Conservation (phyloP, 2,888 invertebrate species). For the Hermaeophaga mercurialis region DNA sequence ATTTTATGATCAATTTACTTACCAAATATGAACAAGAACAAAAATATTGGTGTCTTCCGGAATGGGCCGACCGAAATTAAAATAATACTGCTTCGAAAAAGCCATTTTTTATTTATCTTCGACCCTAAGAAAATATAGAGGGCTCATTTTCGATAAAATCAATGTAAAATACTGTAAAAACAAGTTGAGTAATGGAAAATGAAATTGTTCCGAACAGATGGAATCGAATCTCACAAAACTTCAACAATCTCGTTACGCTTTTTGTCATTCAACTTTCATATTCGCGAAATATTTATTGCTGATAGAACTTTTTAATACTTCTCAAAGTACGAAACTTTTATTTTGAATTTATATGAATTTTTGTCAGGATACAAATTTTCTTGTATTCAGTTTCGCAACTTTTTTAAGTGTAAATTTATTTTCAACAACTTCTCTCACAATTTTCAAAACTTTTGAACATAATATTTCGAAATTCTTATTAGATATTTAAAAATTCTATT, state of each 20-base stretch:
- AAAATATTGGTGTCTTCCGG: too few relatives aligned
- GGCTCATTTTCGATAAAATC: not conserved
- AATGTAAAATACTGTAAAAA: slow-evolving; percentile 7
- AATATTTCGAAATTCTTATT: too few relatives aligned
- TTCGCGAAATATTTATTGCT: slow-evolving; percentile 1
- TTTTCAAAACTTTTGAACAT: too few relatives aligned
- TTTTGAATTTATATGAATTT: not conserved
- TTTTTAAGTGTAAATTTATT: too few relatives aligned
- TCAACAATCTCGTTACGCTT: not conserved
- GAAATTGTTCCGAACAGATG: not conserved
- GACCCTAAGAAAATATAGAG: slow-evolving; percentile 5
- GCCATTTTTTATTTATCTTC: not conserved
- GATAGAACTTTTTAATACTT: not conserved
- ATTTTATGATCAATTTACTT: too few relatives aligned
- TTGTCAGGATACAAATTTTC: too few relatives aligned
- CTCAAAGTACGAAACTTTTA: not conserved
- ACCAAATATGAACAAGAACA: too few relatives aligned
- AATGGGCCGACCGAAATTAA: too few relatives aligned
- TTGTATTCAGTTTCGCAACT: too few relatives aligned
- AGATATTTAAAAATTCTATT: too few relatives aligned
- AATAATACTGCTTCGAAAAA: too few relatives aligned
- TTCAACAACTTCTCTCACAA: too few relatives aligned
- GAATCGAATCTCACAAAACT: not conserved
- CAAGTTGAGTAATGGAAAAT: slow-evolving; percentile 11
- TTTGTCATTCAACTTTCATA: not conserved